A percentile compares a stretch with the other conserved stretches of the same genome.
Evolutionary conservation across 2,797 vertebrate genomes (phyloP).

Genomic region (Benthosema pterotum): DNA sequence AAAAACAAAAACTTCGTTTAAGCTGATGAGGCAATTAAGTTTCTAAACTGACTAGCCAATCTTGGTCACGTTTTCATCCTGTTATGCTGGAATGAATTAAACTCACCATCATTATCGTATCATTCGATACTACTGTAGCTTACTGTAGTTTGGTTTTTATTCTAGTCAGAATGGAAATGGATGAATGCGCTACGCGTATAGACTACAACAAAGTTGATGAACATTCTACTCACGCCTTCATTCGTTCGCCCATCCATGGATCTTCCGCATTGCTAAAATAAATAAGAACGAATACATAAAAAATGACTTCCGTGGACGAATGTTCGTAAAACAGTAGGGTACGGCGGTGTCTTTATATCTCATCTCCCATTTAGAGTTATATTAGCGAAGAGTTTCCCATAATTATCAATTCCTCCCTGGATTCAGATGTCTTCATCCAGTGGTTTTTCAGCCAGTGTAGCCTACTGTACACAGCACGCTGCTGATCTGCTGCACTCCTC

Average conservation of each 20-base stretch:
- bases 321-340: background rate
- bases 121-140: no score
- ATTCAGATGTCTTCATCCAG: conserved; percentile 13
- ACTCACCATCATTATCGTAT: no score
- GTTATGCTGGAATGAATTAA: no score
- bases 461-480: conserved; percentile 33
- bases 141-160: no score
- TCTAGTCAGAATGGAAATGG: no score
- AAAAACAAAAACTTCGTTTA: no score
- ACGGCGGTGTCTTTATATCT: background rate
- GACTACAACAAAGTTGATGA: background rate
- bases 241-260: conserved; percentile 53
- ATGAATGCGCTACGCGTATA: no score
- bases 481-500: conserved; percentile 34
- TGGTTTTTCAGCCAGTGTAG: conserved; percentile 19
- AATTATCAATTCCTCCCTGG: conserved; percentile 31
- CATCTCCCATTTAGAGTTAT: conserved; percentile 41
- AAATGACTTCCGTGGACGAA: background rate
- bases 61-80: no score
- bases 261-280: conserved; percentile 62
- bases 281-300: conserved; percentile 9
- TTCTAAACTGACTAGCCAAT: no score
- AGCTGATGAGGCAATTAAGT: no score
- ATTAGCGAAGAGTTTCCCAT: conserved; percentile 39
- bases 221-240: conserved; percentile 66